phyloP scores from a whole-genome alignment of 2,797 vertebrate species.

The Anguilla marmorata region DNA sequence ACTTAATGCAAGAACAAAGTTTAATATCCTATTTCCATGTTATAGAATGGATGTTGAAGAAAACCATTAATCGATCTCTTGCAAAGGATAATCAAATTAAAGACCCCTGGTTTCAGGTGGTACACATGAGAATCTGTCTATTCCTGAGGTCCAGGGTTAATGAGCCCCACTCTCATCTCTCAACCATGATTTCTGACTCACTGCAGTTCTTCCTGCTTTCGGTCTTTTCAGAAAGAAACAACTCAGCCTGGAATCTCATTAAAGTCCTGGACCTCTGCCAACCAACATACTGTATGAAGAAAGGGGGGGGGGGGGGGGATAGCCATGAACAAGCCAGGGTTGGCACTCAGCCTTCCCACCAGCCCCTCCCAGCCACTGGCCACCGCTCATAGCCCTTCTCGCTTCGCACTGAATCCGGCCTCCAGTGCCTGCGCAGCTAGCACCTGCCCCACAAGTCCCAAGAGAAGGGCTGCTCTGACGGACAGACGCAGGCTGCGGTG shows the following conservation, averaged over 20 bases:
- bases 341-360: slow-evolving; percentile 25
- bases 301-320: background rate
- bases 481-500: slow-evolving; percentile 26
- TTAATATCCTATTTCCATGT: background rate
- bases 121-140: background rate
- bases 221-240: slow-evolving; percentile 21
- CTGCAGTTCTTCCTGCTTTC: slow-evolving; percentile 7
- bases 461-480: slow-evolving; percentile 24
- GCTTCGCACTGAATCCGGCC: background rate
- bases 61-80: background rate
- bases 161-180: background rate
- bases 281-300: slow-evolving; percentile 1
- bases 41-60: background rate
- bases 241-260: slow-evolving; percentile 31
- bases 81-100: background rate
- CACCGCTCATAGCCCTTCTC: slow-evolving; percentile 27
- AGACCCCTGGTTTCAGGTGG: background rate
- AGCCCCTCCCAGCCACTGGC: slow-evolving; percentile 12
- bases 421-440: slow-evolving; percentile 24
- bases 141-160: background rate
- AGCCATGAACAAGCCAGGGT: slow-evolving; percentile 2
- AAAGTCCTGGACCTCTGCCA: slow-evolving; percentile 24
- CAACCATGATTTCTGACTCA: background rate
- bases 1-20: background rate
- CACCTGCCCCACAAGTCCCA: slow-evolving; percentile 27